Percentiles rank a stretch among this genome's conserved stretches.
These are phyloP conservation scores for Thymelicus acteon DNA, from an alignment of 2,888 invertebrate genomes.

Conservation along the genomic window DNA sequence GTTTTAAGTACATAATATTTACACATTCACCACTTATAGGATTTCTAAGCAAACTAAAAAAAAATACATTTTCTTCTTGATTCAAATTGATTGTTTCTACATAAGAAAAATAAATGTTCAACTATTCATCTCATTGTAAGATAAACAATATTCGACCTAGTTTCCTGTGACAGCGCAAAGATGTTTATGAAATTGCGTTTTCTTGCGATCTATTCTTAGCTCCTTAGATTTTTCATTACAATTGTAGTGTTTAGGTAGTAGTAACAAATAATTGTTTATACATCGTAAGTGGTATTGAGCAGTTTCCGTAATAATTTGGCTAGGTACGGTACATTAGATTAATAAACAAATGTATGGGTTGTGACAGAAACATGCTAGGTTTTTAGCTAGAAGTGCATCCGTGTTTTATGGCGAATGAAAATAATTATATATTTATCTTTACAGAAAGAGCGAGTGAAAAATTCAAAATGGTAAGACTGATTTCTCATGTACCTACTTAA, in stretches of 20 bases:
- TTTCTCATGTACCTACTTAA: not conserved
- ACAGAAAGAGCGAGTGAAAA: too few relatives aligned
- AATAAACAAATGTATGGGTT: too few relatives aligned
- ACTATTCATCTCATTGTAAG: slow-evolving; percentile 47
- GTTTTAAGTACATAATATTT: too few relatives aligned
- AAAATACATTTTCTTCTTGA: slow-evolving; percentile 46
- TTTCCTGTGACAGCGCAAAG: slow-evolving; percentile 12
- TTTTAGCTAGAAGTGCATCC: too few relatives aligned
- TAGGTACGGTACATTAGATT: too few relatives aligned
- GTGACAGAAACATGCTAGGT: too few relatives aligned
- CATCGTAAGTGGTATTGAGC: too few relatives aligned
- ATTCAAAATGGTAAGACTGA: not conserved
- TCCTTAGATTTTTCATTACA: slow-evolving; percentile 20
- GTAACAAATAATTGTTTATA: too few relatives aligned
- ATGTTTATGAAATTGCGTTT: slow-evolving; percentile 23
- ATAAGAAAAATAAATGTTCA: slow-evolving; percentile 55
- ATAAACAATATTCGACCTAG: slow-evolving; percentile 43
- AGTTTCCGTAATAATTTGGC: too few relatives aligned
- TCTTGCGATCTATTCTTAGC: slow-evolving; percentile 9
- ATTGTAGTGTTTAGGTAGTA: not conserved
- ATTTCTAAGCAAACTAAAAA: slow-evolving; percentile 28
- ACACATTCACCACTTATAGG: too few relatives aligned
- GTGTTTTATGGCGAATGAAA: too few relatives aligned
- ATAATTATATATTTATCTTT: too few relatives aligned
- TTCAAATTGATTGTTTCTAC: slow-evolving; percentile 53